Evolutionary conservation across 37 sponge, comb jelly and placozoan species (phyloP).

Genomic region (Mnemiopsis leidyi): DNA sequence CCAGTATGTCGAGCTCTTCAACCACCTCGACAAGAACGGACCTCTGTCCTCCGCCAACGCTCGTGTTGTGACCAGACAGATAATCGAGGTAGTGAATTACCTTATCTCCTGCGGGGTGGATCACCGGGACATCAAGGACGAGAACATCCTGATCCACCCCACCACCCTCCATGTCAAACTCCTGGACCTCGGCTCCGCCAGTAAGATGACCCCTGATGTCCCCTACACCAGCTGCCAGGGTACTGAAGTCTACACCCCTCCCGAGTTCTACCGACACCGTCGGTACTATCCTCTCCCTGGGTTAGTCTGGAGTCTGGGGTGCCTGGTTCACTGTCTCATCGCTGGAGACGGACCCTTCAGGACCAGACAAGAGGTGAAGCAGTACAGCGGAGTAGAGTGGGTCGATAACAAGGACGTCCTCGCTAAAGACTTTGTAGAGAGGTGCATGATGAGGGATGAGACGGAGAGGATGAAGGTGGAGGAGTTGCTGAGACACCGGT

Average conservation of each 20-base stretch:
- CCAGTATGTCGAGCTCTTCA: background rate
- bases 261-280: background rate
- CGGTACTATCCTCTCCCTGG: background rate
- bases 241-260: conserved; percentile 22
- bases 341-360: conserved; percentile 25
- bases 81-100: background rate
- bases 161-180: background rate
- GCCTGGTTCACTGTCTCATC: background rate
- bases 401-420: background rate
- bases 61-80: background rate
- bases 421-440: background rate
- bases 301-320: background rate
- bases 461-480: background rate
- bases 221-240: background rate
- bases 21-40: background rate
- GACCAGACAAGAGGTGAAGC: background rate
- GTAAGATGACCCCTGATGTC: background rate
- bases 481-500: background rate
- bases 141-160: background rate
- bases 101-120: background rate
- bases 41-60: background rate
- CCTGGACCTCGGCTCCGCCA: background rate
- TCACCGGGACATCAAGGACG: conserved; percentile 34
- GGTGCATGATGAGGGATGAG: background rate
- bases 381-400: background rate